Percentiles rank a stretch among this genome's conserved stretches.
Conservation (phyloP, 1,140 invertebrate species). For the Anastatus disparis region DNA sequence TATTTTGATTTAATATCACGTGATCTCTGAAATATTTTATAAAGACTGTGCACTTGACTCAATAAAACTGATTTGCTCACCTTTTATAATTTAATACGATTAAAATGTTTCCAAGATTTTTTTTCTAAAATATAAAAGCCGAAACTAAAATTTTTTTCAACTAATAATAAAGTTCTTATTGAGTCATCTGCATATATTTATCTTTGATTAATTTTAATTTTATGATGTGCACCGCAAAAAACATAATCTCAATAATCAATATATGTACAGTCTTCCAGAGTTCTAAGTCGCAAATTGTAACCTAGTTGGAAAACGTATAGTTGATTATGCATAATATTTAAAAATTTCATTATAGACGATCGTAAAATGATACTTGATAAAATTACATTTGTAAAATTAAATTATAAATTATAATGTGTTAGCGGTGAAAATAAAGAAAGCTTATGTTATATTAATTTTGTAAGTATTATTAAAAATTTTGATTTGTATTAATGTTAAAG, state of each 20-base stretch:
- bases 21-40: conserved; percentile 27
- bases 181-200: conserved; percentile 11
- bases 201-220: neutral
- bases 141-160: neutral
- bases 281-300: conserved; percentile 3
- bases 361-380: no score
- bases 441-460: neutral
- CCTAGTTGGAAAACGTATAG: no score
- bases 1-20: conserved; percentile 24
- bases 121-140: neutral
- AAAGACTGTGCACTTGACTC: conserved; percentile 19
- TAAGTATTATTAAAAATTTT: neutral
- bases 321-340: no score
- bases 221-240: neutral
- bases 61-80: neutral
- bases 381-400: no score
- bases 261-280: conserved; percentile 34
- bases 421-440: neutral
- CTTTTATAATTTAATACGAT: neutral
- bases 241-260: conserved; percentile 11
- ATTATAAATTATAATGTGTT: neutral
- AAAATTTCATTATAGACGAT: no score
- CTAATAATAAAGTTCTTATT: neutral
- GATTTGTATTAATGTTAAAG: neutral
- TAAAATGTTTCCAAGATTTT: neutral